A percentile compares a stretch with the other conserved stretches of the same genome.
phyloP scores from a whole-genome alignment of 2,113 vertebrate species.

The Piprites chloris region DNA sequence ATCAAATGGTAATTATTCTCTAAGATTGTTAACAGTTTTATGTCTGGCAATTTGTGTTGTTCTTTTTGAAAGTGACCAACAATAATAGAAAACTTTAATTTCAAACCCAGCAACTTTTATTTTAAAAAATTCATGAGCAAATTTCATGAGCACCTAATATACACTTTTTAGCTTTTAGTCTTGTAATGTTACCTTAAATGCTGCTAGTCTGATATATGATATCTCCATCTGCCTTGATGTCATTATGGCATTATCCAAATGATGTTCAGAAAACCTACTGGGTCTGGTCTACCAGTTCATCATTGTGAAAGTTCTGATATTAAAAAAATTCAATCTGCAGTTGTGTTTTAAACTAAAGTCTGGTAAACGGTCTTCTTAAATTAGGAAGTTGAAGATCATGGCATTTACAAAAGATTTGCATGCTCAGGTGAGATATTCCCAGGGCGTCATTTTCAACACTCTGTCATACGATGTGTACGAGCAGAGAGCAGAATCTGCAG shows the following conservation, averaged over 20 bases:
- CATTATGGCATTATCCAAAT: background rate
- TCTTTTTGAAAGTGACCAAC: background rate
- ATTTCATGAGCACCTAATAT: background rate
- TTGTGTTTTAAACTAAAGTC: background rate
- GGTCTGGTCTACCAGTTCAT: background rate
- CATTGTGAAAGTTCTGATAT: background rate
- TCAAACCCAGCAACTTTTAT: background rate
- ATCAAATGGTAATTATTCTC: background rate
- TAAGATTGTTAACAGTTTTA: background rate
- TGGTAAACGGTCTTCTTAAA: background rate
- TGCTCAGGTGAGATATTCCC: background rate
- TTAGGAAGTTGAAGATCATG: background rate
- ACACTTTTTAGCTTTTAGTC: background rate
- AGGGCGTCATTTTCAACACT: background rate
- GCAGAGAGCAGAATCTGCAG: background rate
- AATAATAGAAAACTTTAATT: background rate
- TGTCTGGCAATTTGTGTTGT: background rate
- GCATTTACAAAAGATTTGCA: background rate
- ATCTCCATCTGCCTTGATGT: background rate
- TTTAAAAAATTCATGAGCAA: background rate
- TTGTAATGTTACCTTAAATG: background rate
- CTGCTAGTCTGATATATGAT: background rate
- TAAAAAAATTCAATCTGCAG: background rate
- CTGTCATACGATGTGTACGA: accelerated
- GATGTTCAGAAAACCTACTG: background rate